Evolutionary conservation across 1,140 invertebrate genomes (phyloP).

Genomic region (Eueides isabella): DNA sequence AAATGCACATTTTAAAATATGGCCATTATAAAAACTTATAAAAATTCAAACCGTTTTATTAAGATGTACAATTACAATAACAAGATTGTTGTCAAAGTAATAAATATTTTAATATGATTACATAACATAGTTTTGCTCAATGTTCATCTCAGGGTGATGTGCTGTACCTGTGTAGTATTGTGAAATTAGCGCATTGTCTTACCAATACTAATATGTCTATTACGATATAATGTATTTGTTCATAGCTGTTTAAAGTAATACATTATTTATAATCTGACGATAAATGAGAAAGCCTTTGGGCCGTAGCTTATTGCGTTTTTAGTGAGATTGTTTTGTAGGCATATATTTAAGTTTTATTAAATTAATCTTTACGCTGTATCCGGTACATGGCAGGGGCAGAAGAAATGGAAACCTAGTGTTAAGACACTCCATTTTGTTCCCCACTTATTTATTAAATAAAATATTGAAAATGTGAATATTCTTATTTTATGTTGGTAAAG

Average conservation of each 20-base stretch:
- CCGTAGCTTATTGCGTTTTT: background rate
- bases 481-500: too few species aligned
- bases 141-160: constrained; percentile 42
- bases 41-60: too few species aligned
- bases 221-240: constrained; percentile 31
- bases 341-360: background rate
- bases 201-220: constrained; percentile 27
- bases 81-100: background rate
- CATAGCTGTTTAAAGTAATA: background rate
- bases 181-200: constrained; percentile 42
- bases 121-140: constrained; percentile 53
- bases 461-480: too few species aligned
- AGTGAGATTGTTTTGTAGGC: background rate
- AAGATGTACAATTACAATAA: too few species aligned
- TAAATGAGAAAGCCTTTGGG: background rate
- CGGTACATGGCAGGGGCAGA: too few species aligned
- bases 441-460: too few species aligned
- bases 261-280: constrained; percentile 10
- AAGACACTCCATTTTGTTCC: too few species aligned
- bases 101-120: background rate
- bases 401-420: too few species aligned
- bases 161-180: constrained; percentile 40
- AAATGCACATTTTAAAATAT: background rate
- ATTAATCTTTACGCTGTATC: too few species aligned
- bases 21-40: too few species aligned